Percentiles rank a stretch among this genome's conserved stretches.
These are phyloP conservation scores for Sesamia inferens DNA, from an alignment of 2,888 invertebrate genomes.

Conservation along the genomic window DNA sequence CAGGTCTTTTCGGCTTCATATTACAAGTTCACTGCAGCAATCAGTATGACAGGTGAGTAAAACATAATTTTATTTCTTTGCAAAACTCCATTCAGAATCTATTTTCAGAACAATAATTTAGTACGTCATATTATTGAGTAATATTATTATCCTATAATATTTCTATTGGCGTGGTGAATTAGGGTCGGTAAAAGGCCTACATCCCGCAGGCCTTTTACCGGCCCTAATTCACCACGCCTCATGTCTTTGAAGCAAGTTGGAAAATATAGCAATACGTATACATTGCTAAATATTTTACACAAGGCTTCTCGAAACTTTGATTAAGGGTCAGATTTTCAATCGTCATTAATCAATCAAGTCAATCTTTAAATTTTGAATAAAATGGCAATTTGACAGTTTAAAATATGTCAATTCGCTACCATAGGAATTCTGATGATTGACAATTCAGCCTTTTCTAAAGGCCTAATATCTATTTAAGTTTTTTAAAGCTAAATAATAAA, in stretches of 20 bases:
- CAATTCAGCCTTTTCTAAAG: background rate
- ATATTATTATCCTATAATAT: background rate
- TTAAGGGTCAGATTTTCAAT: background rate
- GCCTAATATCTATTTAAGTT: background rate
- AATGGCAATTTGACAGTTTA: background rate
- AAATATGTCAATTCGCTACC: background rate
- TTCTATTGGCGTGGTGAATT: no score
- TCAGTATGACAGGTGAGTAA: conserved; percentile 80
- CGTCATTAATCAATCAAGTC: no score
- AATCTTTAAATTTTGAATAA: background rate
- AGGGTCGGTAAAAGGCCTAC: no score
- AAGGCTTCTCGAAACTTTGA: conserved; percentile 8
- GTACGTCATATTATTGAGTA: background rate
- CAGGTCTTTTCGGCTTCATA: conserved; percentile 75
- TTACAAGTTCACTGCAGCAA: conserved; percentile 71
- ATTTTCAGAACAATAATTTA: background rate
- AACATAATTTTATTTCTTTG: background rate
- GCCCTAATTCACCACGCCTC: background rate
- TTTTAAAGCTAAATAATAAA: background rate
- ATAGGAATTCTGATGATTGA: background rate
- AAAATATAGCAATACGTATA: background rate
- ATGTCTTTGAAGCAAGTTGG: background rate
- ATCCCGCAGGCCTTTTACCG: background rate
- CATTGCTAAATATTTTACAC: conserved; percentile 20
- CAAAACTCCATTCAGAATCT: background rate